Base-by-base conservation (phyloP, 2,888 invertebrate genomes). In the Zootermopsis nevadensis region DNA sequence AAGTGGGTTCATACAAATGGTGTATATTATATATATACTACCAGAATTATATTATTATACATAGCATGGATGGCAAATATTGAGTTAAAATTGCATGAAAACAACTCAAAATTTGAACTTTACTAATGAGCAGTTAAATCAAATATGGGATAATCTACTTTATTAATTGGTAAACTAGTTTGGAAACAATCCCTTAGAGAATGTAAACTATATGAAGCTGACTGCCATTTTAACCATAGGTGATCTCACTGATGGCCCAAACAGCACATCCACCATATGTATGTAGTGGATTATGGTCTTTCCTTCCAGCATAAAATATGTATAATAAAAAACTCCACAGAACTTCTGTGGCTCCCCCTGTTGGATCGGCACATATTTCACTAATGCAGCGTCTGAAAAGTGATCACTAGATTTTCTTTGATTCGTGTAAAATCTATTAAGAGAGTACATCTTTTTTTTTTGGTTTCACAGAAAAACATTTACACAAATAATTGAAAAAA, bases 401-500 rank as follows among this genome's bases (percentile, higher is more conserved):
- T 83, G 84, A 84, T 82, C 85, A 85, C 85, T 85, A 84, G 84
- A 80, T 82, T 84, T 84, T 77, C 76, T 83, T 83, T 80, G 81
- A 83, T 77, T 84, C 82, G 84, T 85, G 85, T 84, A 84, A 85
- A 85, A 85, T 85, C 85, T 85, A 85, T 85, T 84, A 82, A 83
- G 84, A 84, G 83, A 84, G 80, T 84, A 83, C 84, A 84, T 80
- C 79, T 80, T 77, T 81, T 85, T 85, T 82, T 84, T 82, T 85
- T 85, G 79, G 84, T 85, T 85, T 83, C 85, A 85, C 84, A 84
- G 84, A 85, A 86, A 85, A 86, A 86, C 85, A 86, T 85, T 85
- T 85, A 93, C 93, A 92, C 93, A 94, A 94, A 94, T 94, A 95
- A 95, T 95, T 95, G 95, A 95, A 95, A 95, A 91, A 95, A 95